A percentile compares a stretch with the other conserved stretches of the same genome.
Conservation (phyloP, 2,888 invertebrate species). For the Lasioglossum figueresi region DNA sequence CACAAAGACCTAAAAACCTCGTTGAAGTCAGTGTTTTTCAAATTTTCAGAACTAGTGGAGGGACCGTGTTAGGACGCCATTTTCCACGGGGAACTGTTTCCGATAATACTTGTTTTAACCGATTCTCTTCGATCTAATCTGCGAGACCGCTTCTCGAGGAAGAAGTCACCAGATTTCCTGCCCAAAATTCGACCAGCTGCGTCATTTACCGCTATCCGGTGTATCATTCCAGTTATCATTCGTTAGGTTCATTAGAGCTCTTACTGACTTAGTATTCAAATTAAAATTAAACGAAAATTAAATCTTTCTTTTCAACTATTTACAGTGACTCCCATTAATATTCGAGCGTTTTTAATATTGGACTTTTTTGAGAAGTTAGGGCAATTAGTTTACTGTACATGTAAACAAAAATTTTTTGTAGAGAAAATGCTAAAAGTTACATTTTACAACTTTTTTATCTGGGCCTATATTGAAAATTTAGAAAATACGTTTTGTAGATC, state of each 20-base stretch:
- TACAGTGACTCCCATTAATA: too few species aligned
- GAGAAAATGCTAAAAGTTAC: too few species aligned
- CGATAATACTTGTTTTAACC: neutral
- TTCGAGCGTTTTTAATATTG: too few species aligned
- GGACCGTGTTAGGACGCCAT: conserved; percentile 24
- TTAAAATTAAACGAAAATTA: too few species aligned
- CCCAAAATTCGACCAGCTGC: neutral
- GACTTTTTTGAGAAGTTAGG: too few species aligned
- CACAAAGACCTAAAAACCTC: conserved; percentile 44
- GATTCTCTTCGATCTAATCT: neutral
- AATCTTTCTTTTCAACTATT: neutral
- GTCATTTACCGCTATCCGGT: neutral
- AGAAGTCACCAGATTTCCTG: neutral
- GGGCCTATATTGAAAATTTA: too few species aligned
- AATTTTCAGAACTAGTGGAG: conserved; percentile 41
- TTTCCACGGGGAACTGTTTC: conserved; percentile 26
- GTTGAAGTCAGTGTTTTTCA: conserved; percentile 52
- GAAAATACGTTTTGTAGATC: too few species aligned
- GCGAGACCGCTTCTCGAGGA: neutral
- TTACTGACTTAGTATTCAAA: too few species aligned
- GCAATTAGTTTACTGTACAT: too few species aligned
- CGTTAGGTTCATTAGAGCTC: neutral
- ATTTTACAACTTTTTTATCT: too few species aligned
- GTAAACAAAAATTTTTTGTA: too few species aligned
- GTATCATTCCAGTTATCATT: neutral